These are phyloP conservation scores for Elanoides forficatus DNA, from an alignment of 2,113 vertebrate species.

Conservation along the genomic window DNA sequence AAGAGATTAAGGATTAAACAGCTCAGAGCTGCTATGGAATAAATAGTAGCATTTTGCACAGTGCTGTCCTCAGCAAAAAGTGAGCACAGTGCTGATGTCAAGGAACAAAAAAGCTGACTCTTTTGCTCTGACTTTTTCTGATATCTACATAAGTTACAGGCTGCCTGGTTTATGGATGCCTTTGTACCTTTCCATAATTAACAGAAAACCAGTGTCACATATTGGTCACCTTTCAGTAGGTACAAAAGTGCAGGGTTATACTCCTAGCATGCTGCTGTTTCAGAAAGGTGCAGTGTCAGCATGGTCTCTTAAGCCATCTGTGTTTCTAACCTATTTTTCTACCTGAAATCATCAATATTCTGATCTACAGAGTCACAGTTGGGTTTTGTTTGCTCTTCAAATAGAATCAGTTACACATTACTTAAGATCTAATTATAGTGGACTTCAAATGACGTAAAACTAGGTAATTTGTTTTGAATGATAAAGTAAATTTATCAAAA, in stretches of 20 bases:
- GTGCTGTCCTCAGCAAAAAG: not conserved
- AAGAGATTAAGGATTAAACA: constrained; percentile 56
- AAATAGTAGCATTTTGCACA: constrained; percentile 5
- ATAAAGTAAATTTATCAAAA: not conserved
- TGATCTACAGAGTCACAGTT: not conserved
- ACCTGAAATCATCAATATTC: constrained; percentile 1
- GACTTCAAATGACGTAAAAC: not conserved
- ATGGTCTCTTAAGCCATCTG: not conserved
- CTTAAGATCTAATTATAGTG: not conserved
- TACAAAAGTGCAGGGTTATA: not conserved
- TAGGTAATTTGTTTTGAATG: not conserved
- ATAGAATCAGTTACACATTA: not conserved
- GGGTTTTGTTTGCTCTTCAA: not conserved
- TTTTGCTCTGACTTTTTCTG: not conserved
- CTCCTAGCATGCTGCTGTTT: not conserved
- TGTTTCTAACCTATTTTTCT: not conserved
- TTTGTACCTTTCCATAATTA: not conserved
- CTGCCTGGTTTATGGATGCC: not conserved
- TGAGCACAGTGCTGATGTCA: not conserved
- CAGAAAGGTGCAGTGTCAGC: not conserved
- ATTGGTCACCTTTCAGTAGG: not conserved
- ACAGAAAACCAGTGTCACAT: not conserved
- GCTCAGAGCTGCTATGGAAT: constrained; percentile 8
- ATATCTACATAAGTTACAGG: not conserved
- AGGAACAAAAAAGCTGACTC: not conserved